Evolutionary conservation across 2,113 vertebrate genomes (phyloP), one percentile per base, ranked within the genome.

Genomic region (Acanthisitta chloris): DNA sequence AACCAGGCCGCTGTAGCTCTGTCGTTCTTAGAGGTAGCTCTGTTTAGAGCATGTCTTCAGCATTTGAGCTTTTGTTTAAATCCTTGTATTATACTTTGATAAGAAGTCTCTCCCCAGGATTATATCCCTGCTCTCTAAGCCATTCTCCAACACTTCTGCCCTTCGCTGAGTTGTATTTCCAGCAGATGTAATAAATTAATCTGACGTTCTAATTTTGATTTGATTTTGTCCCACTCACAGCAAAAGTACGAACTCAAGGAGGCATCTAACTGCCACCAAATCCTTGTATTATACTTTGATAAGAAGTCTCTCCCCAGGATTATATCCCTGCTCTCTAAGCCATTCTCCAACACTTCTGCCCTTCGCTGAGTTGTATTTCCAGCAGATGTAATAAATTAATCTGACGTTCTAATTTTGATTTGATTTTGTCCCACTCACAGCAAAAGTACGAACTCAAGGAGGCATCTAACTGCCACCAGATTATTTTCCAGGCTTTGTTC

Each of bases 41-140:
- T n/a, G n/a, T n/a, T n/a, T n/a, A n/a, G 92, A 96, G 97, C 96
- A 82, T 70, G 88, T 97, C 71, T 96, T 97, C 92, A 96, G 92
- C 86, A 31, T 96, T 95, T 94, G 96, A 97, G 96, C 96, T 95
- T 97, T 96, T 94, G 61, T 96, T 96, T 96, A 88, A 94, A 95
- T 94, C 86, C 91, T 95, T 97, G 97, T 98, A 91, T 97, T 96
- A 96, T 92, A 97, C 96, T 97, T 96, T 93, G 70, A 82, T 92
- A n/a, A n/a, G n/a, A n/a, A n/a, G n/a, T n/a, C n/a, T n/a, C n/a
- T n/a, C n/a, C n/a, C n/a, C n/a, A n/a, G n/a, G n/a, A n/a, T n/a
- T n/a, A n/a, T n/a, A n/a, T n/a, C n/a, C n/a, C n/a, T n/a, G n/a
- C n/a, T n/a, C n/a, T n/a, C n/a, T n/a, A n/a, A n/a, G n/a, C n/a